Percentiles rank a stretch among this genome's conserved stretches.
These are phyloP conservation scores for Buceros bicornis DNA, from an alignment of 2,797 vertebrate species.

Conservation along the genomic window DNA sequence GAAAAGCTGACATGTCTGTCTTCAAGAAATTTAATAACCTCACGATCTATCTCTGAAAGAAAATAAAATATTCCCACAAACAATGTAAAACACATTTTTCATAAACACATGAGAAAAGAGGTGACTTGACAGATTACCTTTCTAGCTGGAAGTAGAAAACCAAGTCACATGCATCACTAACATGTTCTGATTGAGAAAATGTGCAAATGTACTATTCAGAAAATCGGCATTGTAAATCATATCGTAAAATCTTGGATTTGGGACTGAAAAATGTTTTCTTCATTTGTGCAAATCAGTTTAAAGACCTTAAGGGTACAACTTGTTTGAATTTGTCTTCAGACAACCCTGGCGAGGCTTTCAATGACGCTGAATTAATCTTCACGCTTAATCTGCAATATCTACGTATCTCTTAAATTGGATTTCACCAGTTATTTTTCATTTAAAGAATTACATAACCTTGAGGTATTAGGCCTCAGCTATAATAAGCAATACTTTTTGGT, in stretches of 20 bases:
- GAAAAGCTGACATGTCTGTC: conserved; percentile 14
- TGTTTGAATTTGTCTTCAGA: conserved; percentile 83
- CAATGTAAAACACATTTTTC: neutral
- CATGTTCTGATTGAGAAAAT: neutral
- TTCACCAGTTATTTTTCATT: conserved; percentile 79
- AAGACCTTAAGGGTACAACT: conserved; percentile 72
- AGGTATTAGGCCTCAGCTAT: conserved; percentile 85
- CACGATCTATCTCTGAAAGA: conserved; percentile 78
- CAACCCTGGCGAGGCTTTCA: conserved; percentile 77
- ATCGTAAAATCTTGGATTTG: conserved; percentile 77
- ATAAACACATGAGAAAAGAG: neutral
- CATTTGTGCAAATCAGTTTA: conserved; percentile 80
- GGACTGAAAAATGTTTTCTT: conserved; percentile 85
- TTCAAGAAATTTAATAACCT: conserved; percentile 75
- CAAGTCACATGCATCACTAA: neutral
- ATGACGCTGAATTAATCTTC: conserved; percentile 80
- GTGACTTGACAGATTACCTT: neutral
- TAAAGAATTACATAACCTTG: conserved; percentile 73
- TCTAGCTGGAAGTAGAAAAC: neutral
- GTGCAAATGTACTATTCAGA: neutral
- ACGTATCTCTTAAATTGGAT: conserved; percentile 80
- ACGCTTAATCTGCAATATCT: conserved; percentile 80
- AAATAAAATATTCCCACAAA: conserved; percentile 79
- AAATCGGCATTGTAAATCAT: conserved; percentile 75
- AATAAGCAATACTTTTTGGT: conserved; percentile 86